Evolutionary conservation across 1,140 invertebrate species (phyloP).

Genomic region (Danaus melanippus): DNA sequence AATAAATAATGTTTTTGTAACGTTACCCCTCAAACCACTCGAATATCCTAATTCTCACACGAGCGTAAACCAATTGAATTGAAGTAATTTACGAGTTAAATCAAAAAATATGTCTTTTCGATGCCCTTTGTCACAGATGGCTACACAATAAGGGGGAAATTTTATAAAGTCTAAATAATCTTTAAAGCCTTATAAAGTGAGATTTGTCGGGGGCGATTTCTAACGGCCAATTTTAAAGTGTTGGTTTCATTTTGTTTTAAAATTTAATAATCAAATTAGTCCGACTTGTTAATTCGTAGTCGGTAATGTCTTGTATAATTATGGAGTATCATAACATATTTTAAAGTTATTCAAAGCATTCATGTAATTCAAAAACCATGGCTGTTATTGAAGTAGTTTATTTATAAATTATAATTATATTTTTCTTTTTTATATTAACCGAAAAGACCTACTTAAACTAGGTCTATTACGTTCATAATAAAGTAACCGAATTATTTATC

Average conservation of each 20-base stretch:
- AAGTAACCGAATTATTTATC: background rate
- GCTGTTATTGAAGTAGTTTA: too few relatives aligned
- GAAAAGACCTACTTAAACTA: too few relatives aligned
- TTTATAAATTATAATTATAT: too few relatives aligned
- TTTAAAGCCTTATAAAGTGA: conserved; percentile 45
- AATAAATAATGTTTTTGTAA: too few relatives aligned
- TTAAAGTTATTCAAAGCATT: too few relatives aligned
- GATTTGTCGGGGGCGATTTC: conserved; percentile 10
- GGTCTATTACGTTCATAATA: background rate
- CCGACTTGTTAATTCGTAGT: too few relatives aligned
- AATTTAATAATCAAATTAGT: too few relatives aligned
- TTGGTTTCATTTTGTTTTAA: background rate
- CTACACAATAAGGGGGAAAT: conserved; percentile 61
- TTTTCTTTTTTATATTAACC: too few relatives aligned
- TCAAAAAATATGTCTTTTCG: conserved; percentile 68
- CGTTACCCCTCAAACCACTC: too few relatives aligned
- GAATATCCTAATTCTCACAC: conserved; percentile 52
- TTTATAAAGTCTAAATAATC: conserved; percentile 69
- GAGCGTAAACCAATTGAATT: conserved; percentile 64
- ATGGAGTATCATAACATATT: too few relatives aligned
- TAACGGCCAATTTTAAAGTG: background rate
- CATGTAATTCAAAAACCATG: too few relatives aligned
- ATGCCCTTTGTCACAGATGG: conserved; percentile 65
- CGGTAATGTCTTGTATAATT: too few relatives aligned
- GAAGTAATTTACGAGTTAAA: conserved; percentile 67